A percentile compares a stretch with the other conserved stretches of the same genome.
Evolutionary conservation across 2,797 vertebrate genomes (phyloP).

Genomic region (Poeciliopsis paucimaculata): DNA sequence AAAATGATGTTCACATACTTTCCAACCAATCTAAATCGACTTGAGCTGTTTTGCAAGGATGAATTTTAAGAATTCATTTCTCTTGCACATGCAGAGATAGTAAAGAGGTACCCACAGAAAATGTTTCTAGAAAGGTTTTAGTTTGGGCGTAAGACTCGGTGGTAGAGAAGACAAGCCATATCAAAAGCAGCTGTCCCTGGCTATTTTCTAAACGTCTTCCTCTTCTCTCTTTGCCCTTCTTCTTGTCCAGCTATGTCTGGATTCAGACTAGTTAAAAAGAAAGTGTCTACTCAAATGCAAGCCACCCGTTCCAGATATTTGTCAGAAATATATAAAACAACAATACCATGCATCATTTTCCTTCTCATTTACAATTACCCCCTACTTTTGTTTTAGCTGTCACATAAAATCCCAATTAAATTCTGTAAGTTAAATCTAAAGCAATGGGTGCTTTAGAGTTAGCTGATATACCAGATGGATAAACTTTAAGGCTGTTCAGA

Average conservation of each 20-base stretch:
- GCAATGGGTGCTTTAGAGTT: constrained; percentile 23
- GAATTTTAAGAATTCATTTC: not conserved
- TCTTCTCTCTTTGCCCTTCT: not conserved
- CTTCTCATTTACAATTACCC: not conserved
- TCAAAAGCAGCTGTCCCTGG: not conserved
- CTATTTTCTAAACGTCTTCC: not conserved
- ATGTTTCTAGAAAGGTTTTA: not conserved
- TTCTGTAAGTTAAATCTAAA: not conserved
- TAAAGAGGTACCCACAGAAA: not conserved
- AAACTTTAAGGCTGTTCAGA: constrained; percentile 23
- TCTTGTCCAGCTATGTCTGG: not conserved
- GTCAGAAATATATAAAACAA: not conserved
- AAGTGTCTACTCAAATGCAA: not conserved
- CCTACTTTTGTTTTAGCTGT: not conserved
- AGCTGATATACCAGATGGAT: constrained; percentile 32
- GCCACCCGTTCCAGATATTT: not conserved
- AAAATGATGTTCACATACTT: not conserved
- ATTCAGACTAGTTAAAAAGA: not conserved
- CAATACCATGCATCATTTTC: not conserved
- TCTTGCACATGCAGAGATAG: not conserved
- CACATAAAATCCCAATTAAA: not conserved
- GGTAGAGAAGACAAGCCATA: not conserved
- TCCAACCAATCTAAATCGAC: not conserved
- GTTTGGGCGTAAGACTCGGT: not conserved
- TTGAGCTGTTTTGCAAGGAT: not conserved